phyloP scores from a whole-genome alignment of 2,888 invertebrate species.

The Lasioglossum leucozonium region DNA sequence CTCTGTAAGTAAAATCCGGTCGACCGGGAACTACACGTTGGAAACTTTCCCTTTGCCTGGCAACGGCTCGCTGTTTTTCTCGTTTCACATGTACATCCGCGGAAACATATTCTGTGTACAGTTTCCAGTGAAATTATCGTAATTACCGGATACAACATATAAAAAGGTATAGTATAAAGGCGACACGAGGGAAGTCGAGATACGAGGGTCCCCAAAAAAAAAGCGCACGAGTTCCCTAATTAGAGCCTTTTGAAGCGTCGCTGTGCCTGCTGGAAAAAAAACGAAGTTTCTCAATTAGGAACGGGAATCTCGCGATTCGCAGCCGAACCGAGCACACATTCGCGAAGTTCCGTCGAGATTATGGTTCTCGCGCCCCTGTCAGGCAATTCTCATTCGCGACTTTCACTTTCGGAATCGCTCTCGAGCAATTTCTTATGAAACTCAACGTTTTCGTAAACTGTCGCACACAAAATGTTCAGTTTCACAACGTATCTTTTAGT shows the following conservation, averaged over 20 bases:
- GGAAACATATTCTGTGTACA: background rate
- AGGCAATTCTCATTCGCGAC: too few species aligned
- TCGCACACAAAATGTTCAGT: too few species aligned
- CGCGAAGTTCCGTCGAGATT: background rate
- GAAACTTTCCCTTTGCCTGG: background rate
- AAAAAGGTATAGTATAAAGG: background rate
- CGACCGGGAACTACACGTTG: background rate
- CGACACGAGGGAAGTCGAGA: background rate
- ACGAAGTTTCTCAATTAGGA: constrained; percentile 11
- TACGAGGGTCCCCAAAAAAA: background rate
- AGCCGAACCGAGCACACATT: background rate
- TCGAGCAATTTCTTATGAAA: too few species aligned
- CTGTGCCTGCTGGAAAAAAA: background rate
- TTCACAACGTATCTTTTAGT: too few species aligned
- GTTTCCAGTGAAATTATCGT: background rate
- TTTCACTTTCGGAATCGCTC: too few species aligned
- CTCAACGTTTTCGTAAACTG: too few species aligned
- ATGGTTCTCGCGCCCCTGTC: background rate
- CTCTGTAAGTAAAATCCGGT: background rate
- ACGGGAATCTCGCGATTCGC: constrained; percentile 14
- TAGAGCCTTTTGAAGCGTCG: constrained; percentile 30
- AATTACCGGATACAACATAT: background rate
- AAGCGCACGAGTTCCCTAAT: constrained; percentile 28
- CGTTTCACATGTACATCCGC: too few species aligned
- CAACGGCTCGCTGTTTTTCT: background rate